Evolutionary conservation across 2,797 vertebrate genomes (phyloP).

Genomic region (Buphagus erythrorhynchus): DNA sequence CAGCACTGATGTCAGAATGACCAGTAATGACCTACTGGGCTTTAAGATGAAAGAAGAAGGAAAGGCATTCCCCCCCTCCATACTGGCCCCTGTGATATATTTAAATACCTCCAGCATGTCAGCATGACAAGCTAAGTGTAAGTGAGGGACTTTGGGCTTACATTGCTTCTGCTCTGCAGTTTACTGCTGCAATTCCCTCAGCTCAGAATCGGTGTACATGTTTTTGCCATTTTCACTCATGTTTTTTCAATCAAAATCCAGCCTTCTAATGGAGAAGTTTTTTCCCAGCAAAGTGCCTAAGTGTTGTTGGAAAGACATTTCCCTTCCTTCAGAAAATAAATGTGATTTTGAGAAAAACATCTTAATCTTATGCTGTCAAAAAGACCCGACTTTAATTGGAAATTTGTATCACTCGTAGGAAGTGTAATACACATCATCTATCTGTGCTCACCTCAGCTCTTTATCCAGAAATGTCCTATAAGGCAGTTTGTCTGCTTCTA

Average conservation of each 20-base stretch:
- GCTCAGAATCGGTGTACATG: not conserved
- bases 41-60: not conserved
- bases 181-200: not conserved
- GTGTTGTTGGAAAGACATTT: not conserved
- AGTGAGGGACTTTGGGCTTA: not conserved
- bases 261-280: not conserved
- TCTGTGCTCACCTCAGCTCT: not conserved
- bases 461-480: not conserved
- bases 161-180: not conserved
- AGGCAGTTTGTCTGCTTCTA: not conserved
- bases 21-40: not conserved
- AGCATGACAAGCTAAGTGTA: not conserved
- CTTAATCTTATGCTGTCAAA: not conserved
- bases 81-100: not conserved
- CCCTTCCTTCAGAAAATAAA: not conserved
- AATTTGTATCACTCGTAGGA: not conserved
- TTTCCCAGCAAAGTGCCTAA: not conserved
- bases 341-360: not conserved
- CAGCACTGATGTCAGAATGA: not conserved
- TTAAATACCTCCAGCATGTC: not conserved
- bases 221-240: constrained; percentile 34
- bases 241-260: not conserved
- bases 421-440: not conserved
- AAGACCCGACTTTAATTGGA: not conserved
- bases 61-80: not conserved